These are phyloP conservation scores for Tetropium fuscum DNA, from an alignment of 2,888 invertebrate species.

Conservation along the genomic window DNA sequence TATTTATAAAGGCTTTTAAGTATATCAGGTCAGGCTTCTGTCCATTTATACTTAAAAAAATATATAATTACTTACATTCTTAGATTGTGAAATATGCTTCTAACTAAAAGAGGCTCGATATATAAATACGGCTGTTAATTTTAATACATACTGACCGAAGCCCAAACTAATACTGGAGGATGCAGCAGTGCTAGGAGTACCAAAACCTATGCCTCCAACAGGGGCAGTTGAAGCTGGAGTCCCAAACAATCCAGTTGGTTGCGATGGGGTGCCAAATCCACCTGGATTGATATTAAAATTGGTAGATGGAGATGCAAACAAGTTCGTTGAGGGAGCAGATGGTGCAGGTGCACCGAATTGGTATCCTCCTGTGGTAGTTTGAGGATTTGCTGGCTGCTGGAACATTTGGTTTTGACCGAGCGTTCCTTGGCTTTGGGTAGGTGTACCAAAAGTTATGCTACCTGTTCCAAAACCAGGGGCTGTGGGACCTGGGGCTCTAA, in stretches of 20 bases:
- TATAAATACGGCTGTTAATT: neutral
- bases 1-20: too few species aligned
- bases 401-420: too few species aligned
- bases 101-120: too few species aligned
- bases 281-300: slow-evolving; percentile 37
- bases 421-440: slow-evolving; percentile 29
- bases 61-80: too few species aligned
- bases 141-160: slow-evolving; percentile 34
- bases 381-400: slow-evolving; percentile 27
- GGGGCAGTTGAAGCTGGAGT: slow-evolving; percentile 52
- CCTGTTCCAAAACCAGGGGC: slow-evolving; percentile 7
- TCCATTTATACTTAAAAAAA: too few species aligned
- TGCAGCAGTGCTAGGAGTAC: slow-evolving; percentile 37
- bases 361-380: slow-evolving; percentile 31
- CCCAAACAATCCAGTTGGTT: slow-evolving; percentile 31
- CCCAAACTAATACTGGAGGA: slow-evolving; percentile 37
- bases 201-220: slow-evolving; percentile 43
- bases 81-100: too few species aligned
- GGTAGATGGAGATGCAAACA: slow-evolving; percentile 52
- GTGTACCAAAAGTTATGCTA: slow-evolving; percentile 16
- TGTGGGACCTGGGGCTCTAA: too few species aligned
- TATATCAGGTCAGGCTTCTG: too few species aligned
- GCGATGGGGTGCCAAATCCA: slow-evolving; percentile 19
- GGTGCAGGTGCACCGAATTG: slow-evolving; percentile 36
- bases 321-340: slow-evolving; percentile 27